Percentiles rank a stretch among this genome's conserved stretches.
These are phyloP conservation scores for Ellobium chinense DNA, from an alignment of 2,888 invertebrate species.

Conservation along the genomic window DNA sequence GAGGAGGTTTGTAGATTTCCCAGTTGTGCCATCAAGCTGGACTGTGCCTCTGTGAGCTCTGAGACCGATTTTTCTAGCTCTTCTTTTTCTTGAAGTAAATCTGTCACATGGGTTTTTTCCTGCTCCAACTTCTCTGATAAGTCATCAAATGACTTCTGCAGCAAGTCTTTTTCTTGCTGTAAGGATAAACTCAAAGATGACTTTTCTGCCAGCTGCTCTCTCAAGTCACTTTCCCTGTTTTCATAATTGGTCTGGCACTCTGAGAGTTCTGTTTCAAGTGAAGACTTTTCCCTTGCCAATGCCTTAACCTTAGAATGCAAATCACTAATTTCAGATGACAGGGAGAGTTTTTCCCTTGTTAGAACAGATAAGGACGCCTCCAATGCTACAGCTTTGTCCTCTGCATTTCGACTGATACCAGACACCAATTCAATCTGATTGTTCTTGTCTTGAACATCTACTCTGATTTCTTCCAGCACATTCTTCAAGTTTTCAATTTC, in stretches of 20 bases:
- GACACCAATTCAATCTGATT: constrained; percentile 17
- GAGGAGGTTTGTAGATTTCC: background rate
- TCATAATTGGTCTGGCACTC: background rate
- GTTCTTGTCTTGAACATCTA: constrained; percentile 9
- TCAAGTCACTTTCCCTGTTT: background rate
- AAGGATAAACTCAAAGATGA: background rate
- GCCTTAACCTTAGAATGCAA: background rate
- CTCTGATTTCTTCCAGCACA: constrained; percentile 12
- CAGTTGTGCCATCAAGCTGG: background rate
- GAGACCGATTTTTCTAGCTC: constrained; percentile 18
- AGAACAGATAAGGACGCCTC: constrained; percentile 12
- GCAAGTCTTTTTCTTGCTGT: background rate
- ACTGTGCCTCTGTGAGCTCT: constrained; percentile 17
- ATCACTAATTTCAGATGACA: background rate
- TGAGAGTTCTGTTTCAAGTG: background rate
- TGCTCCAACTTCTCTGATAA: constrained; percentile 9
- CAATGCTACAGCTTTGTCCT: background rate
- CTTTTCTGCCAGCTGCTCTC: constrained; percentile 2
- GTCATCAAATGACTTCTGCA: constrained; percentile 12
- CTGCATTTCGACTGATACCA: background rate
- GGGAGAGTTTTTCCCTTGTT: constrained; percentile 3
- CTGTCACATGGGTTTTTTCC: background rate
- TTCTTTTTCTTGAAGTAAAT: background rate
- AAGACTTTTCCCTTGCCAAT: constrained; percentile 5
- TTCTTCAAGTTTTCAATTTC: constrained; percentile 31